A percentile compares a stretch with the other conserved stretches of the same genome.
These are phyloP conservation scores for Mola mola DNA, from an alignment of 2,113 vertebrate genomes.

Conservation along the genomic window DNA sequence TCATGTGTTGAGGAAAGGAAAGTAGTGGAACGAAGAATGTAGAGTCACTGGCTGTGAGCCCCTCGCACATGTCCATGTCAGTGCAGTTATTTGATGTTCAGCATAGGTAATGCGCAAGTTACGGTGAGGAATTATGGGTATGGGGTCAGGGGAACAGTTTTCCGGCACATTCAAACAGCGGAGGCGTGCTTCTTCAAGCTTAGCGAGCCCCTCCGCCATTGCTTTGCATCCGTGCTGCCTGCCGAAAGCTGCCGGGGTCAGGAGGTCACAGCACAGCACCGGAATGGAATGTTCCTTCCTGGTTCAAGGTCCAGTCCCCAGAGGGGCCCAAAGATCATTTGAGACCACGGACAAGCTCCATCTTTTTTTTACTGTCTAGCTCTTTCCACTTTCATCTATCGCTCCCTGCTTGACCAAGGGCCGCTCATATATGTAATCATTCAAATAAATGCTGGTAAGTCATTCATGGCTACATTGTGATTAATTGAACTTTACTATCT, in stretches of 20 bases:
- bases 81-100: conserved; percentile 59
- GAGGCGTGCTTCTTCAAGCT: conserved; percentile 63
- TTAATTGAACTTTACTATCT: neutral
- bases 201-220: conserved; percentile 24
- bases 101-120: conserved; percentile 48
- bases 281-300: conserved; percentile 77
- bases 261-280: conserved; percentile 59
- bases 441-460: conserved; percentile 18
- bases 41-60: conserved; percentile 40
- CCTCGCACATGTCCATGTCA: conserved; percentile 35
- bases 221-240: conserved; percentile 58
- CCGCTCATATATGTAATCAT: neutral
- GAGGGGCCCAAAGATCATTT: conserved; percentile 66
- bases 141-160: conserved; percentile 61
- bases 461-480: neutral
- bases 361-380: conserved; percentile 48
- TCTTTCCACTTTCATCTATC: conserved; percentile 42
- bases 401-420: conserved; percentile 11
- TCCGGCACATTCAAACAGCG: conserved; percentile 49
- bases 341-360: conserved; percentile 65
- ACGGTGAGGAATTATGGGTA: conserved; percentile 60
- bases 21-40: no score
- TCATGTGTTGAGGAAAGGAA: no score
- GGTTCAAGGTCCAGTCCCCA: conserved; percentile 75
- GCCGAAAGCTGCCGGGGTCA: conserved; percentile 64